Conservation (phyloP, 2,113 vertebrate species). For the Murina feae region DNA sequence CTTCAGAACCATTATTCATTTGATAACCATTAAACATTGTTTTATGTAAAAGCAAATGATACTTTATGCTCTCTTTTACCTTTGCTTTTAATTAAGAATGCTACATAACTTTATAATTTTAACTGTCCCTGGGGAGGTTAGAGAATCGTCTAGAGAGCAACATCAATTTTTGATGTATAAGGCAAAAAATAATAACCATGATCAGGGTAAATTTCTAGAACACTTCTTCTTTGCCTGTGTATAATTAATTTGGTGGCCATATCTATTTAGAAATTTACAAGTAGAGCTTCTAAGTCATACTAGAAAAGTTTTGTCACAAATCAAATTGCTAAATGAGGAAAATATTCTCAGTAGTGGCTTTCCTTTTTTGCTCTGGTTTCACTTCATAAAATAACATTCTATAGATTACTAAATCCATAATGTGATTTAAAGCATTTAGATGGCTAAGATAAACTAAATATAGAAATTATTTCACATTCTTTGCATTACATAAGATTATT, state of each 20-base stretch:
- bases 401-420: neutral
- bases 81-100: neutral
- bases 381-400: neutral
- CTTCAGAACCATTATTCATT: neutral
- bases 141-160: neutral
- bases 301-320: neutral
- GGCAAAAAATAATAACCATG: neutral
- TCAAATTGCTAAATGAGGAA: neutral
- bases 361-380: neutral
- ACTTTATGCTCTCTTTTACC: neutral
- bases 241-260: neutral
- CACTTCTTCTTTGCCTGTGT: neutral
- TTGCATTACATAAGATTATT: neutral
- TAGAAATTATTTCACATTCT: neutral
- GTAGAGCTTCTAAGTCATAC: neutral
- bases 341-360: neutral
- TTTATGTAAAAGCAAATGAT: neutral
- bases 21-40: neutral
- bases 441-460: neutral
- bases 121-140: rapidly evolving
- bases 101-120: neutral
- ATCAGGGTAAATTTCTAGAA: neutral
- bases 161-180: neutral
- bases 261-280: neutral
- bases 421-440: neutral